Base-by-base conservation (phyloP, 2,888 invertebrate genomes). In the Hetaerina titia region DNA sequence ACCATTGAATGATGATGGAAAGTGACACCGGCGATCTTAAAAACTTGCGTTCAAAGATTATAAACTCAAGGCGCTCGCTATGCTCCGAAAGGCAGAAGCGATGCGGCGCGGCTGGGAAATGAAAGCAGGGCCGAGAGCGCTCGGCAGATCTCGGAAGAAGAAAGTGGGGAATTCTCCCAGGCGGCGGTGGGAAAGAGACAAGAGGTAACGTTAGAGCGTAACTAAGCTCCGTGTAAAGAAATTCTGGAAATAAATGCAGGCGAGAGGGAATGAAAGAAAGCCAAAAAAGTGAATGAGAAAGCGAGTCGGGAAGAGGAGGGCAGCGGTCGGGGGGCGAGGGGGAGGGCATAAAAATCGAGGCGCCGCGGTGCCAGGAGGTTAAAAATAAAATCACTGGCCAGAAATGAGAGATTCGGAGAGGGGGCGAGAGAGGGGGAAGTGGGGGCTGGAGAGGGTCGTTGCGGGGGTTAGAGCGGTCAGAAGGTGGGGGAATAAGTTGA, bases 301-400 rank as follows among this genome's bases (percentile, higher is more conserved):
- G n/a, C 15, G 11, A 45, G 88, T 0, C 8, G 45, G 88, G 8
- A 45, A 88, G 88, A 17, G 9, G n/a, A 22, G 25, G 25, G 25
- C 15, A 25, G 88, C 0, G 56, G 31, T 45, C n/a, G 56, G 19
- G 15, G 69, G 69, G 22, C 1, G 13, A 57, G 15, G 88, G 19
- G 88, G 17, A 5, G 57, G 88, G 88, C 19, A 6, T 4, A 7
- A 56, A 15, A 31, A 31, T 6, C 2, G 31, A 56, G 88, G 57
- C 57, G 57, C 88, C 57, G 57, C 56, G 88, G 57, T 57, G 45
- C 88, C 88, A 45, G 56, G 56, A 57, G 88, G 56, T 88, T 88
- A 88, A 88, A 88, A 88, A 88, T 88, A 88, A 88, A 88, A 88
- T 88, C 88, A 88, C 88, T 56, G 57, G 88, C 88, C 88, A 88